phyloP scores from a whole-genome alignment of 53 echinoderm and acorn worm genomes.

The Actinopyga echinites region DNA sequence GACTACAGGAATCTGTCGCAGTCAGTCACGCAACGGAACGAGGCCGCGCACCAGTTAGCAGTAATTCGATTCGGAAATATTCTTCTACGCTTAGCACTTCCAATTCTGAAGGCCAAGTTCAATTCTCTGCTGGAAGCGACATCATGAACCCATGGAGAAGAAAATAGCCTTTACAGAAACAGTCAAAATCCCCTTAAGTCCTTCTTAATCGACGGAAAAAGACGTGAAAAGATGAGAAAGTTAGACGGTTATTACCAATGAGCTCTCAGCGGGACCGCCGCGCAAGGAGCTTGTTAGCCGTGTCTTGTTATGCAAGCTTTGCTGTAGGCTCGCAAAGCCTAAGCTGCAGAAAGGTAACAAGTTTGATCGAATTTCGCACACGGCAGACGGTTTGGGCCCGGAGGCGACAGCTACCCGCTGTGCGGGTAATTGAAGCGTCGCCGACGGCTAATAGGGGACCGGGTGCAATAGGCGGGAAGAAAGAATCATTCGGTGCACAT shows the following conservation, averaged over 20 bases:
- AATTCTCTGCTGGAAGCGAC: constrained; percentile 40
- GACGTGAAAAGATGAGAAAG: constrained; percentile 52
- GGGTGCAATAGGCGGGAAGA: constrained; percentile 30
- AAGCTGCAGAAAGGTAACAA: constrained; percentile 35
- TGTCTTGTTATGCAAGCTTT: constrained; percentile 44
- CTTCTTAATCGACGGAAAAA: constrained; percentile 49
- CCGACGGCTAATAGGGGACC: constrained; percentile 47
- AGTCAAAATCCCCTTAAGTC: constrained; percentile 40
- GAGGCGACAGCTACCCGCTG: constrained; percentile 49
- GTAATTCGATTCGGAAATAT: constrained; percentile 48
- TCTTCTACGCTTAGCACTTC: constrained; percentile 41
- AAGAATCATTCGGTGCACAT: constrained; percentile 6
- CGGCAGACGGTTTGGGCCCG: constrained; percentile 47
- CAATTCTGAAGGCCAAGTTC: constrained; percentile 47
- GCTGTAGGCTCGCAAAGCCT: constrained; percentile 34
- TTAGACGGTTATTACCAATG: constrained; percentile 48
- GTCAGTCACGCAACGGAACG: constrained; percentile 37
- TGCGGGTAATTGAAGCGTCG: constrained; percentile 49
- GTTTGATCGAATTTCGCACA: constrained; percentile 44
- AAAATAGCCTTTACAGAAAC: constrained; percentile 42
- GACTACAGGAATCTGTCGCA: neutral
- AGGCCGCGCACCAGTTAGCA: constrained; percentile 41
- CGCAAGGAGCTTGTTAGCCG: constrained; percentile 43
- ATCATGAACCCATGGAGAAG: constrained; percentile 25
- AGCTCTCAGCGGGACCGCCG: constrained; percentile 43